These are phyloP conservation scores for Siniperca undulata DNA, from an alignment of 2,797 vertebrate species.

Conservation along the genomic window DNA sequence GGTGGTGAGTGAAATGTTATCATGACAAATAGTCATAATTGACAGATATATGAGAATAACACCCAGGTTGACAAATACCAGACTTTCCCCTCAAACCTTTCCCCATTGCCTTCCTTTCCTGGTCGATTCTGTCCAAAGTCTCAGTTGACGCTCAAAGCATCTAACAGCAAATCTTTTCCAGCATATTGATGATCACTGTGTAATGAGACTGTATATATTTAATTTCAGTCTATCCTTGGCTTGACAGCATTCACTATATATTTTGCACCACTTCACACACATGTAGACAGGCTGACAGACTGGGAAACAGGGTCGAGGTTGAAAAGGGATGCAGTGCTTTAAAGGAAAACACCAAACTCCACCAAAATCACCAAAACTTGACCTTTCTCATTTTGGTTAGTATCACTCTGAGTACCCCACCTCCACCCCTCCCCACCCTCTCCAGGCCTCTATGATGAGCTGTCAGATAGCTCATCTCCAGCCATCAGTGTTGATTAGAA, in stretches of 20 bases:
- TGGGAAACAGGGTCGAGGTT: constrained; percentile 12
- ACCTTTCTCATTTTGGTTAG: constrained; percentile 53
- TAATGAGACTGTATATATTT: constrained; percentile 26
- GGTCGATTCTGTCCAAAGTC: background rate
- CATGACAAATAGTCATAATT: background rate
- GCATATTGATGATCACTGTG: constrained; percentile 10
- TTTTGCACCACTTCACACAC: constrained; percentile 27
- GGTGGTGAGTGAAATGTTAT: background rate
- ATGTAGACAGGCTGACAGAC: background rate
- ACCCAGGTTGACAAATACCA: background rate
- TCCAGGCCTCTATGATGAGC: constrained; percentile 76
- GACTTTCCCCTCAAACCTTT: background rate
- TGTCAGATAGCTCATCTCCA: constrained; percentile 83
- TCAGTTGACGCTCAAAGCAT: constrained; percentile 17
- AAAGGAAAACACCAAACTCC: constrained; percentile 31
- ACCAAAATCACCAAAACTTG: constrained; percentile 44
- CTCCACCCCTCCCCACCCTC: constrained; percentile 43
- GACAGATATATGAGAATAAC: constrained; percentile 2
- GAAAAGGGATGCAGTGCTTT: constrained; percentile 9
- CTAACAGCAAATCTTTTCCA: constrained; percentile 17
- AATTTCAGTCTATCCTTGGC: constrained; percentile 18
- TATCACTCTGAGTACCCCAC: constrained; percentile 47
- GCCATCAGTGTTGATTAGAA: constrained; percentile 85
- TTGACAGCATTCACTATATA: constrained; percentile 38
- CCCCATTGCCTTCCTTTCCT: too few species aligned